Base-by-base conservation (phyloP, 2,797 vertebrate species). In the Ptychobarbus kaznakovi region DNA sequence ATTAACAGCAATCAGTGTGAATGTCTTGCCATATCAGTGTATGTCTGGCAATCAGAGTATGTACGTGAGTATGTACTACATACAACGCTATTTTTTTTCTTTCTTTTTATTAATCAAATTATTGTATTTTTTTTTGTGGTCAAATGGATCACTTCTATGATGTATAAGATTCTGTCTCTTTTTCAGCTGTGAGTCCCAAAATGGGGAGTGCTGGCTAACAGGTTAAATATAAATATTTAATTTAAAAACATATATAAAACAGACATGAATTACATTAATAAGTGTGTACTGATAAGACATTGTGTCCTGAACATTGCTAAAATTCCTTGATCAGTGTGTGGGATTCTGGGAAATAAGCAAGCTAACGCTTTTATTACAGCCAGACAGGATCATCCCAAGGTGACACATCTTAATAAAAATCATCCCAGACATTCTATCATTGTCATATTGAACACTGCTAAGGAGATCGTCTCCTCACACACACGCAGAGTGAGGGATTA, bases 401-500 rank as follows among this genome's bases (percentile, higher is more conserved):
- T 81, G 82, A 84, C 82, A 32, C 32, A 69, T 80, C 46, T 66
- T 87, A 84, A 87, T 87, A 83, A 87, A 84, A 81, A 68, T 53
- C 81, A 80, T 65, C 40, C 75, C 56, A 28, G 66, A 79, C 56
- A 51, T 58, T 66, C 56, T 49, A 56, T 68, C 70, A 75, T 53
- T 80, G 70, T 73, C 44, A 87, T 72, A 80, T 35, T 65, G 56
- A 80, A 74, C 38, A n/a, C 10, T 22, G 51, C 78, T 81, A 28
- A 86, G 73, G 72, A 83, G 58, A 66, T 44, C 40, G 6, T 25
- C 40, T 49, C 15, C n/a, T 11, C 35, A 15, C 53, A 83, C 51
- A 65, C 69, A 74, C n/a, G 75, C 84, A 90, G 84, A 84, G 84
- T 86, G 38, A 86, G 88, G 32, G 86, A 90, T 91, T 90, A 93